Percentiles rank a stretch among this genome's conserved stretches.
Conservation (phyloP, 2,888 invertebrate species). For the Leptinotarsa haldemani region DNA sequence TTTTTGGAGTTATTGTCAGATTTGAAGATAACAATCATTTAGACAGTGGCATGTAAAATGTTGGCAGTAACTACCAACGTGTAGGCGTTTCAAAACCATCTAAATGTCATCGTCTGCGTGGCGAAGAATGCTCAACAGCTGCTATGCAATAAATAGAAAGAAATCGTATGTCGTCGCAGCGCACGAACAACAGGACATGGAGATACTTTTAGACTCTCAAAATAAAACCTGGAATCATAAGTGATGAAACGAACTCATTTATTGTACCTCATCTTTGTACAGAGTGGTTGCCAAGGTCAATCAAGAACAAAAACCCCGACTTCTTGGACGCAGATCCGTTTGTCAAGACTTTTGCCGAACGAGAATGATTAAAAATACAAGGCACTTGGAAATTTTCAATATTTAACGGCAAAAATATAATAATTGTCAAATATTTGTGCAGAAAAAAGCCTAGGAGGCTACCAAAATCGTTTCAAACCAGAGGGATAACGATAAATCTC, state of each 20-base stretch:
- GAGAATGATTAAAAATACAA: no score
- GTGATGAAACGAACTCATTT: constrained; percentile 37
- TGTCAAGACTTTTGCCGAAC: background rate
- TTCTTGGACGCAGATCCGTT: background rate
- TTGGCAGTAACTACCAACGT: constrained; percentile 48
- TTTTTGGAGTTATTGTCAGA: constrained; percentile 23
- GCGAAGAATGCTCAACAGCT: constrained; percentile 58
- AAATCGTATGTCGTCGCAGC: constrained; percentile 38
- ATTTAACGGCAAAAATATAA: no score
- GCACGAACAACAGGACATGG: constrained; percentile 34
- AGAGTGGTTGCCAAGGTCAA: background rate
- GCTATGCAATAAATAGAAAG: constrained; percentile 50
- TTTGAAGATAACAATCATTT: constrained; percentile 31
- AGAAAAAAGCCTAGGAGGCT: no score
- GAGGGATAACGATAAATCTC: no score
- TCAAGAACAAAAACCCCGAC: background rate
- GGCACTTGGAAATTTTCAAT: no score
- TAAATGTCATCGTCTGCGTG: constrained; percentile 57
- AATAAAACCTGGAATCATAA: constrained; percentile 40
- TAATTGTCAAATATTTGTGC: no score
- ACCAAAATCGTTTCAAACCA: no score
- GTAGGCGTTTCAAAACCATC: constrained; percentile 56
- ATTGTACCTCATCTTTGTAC: constrained; percentile 22
- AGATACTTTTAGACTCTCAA: constrained; percentile 44
- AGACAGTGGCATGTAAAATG: constrained; percentile 42